Evolutionary conservation across 1,140 invertebrate species (phyloP), one percentile per base, ranked within the genome.

Genomic region (Macrotrachela quadricornifera): DNA sequence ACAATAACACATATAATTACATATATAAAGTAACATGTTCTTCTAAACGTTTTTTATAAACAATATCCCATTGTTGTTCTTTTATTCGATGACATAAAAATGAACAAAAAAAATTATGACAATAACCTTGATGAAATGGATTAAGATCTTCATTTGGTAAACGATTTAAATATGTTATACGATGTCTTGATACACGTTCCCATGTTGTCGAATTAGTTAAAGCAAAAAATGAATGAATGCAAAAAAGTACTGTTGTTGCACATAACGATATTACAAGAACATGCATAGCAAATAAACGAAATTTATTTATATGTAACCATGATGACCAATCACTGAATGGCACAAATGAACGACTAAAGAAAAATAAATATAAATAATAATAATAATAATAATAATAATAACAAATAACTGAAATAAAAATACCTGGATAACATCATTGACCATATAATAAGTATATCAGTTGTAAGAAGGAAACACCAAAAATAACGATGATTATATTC

Each of bases 401-500:
- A 30, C 21, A 8, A 30, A 30, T 4, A 8, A 4, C 2, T 30
- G 8, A 30, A 30, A 30, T 4, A 4, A 30, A 4, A 4, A 8
- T 30, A 30, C 21, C 21, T 30, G 21, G 3, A 30, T 30, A 30
- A 30, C 30, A 56, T 54, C 17, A 62, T 44, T 1, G 64, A 63
- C 60, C 64, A 68, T 1, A 60, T n/a, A 13, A 65, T 63, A 0
- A 67, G 56, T 18, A 61, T 37, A 46, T 59, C 47, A 6, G 57
- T 63, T 13, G 55, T 51, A 1, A 64, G 46, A 1, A 70, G 61
- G 50, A 68, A 70, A 30, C 62, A 38, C 59, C 60, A 63, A 56
- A 70, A 70, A 49, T 59, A 64, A 44, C 60, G 63, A 56, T 70
- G 68, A 53, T 69, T 70, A 13, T 59, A 56, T 50, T 70, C 68